Evolutionary conservation across 2,113 vertebrate genomes (phyloP).

Genomic region (Brachyistius frenatus): DNA sequence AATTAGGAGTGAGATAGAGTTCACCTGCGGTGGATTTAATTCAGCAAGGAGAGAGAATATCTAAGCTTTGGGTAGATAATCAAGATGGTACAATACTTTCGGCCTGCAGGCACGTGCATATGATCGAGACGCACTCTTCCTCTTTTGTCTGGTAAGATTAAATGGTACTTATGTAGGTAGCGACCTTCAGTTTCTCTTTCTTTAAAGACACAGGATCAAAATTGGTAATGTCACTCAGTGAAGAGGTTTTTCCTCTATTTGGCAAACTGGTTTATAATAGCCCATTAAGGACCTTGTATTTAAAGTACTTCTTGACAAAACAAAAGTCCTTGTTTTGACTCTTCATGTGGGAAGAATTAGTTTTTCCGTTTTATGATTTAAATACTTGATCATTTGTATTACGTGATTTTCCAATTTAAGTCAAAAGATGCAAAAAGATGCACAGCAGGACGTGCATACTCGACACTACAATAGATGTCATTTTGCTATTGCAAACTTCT

Average conservation of each 20-base stretch:
- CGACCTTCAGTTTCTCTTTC: constrained; percentile 54
- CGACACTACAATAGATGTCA: constrained; percentile 9
- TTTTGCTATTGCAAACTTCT: not conserved
- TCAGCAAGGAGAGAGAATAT: constrained; percentile 52
- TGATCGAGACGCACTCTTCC: constrained; percentile 34
- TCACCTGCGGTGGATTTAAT: constrained; percentile 67
- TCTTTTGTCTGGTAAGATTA: constrained; percentile 66
- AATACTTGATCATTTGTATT: not conserved
- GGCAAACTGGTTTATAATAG: constrained; percentile 16
- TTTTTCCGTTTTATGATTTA: not conserved
- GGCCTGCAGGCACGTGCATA: constrained; percentile 53
- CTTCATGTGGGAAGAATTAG: not conserved
- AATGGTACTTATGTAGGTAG: constrained; percentile 53
- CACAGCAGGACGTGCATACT: not conserved
- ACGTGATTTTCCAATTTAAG: not conserved
- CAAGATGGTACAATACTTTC: constrained; percentile 52
- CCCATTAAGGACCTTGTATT: constrained; percentile 18
- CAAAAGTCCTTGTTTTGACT: constrained; percentile 14
- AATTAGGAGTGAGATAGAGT: constrained; percentile 70
- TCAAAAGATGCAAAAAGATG: not conserved
- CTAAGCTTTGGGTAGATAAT: constrained; percentile 58
- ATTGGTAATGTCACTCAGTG: constrained; percentile 51
- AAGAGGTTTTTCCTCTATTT: constrained; percentile 38
- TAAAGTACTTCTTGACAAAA: constrained; percentile 10
- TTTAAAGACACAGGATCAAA: constrained; percentile 62